phyloP scores from a whole-genome alignment of 2,797 vertebrate genomes.

The Malurus leucopterus region DNA sequence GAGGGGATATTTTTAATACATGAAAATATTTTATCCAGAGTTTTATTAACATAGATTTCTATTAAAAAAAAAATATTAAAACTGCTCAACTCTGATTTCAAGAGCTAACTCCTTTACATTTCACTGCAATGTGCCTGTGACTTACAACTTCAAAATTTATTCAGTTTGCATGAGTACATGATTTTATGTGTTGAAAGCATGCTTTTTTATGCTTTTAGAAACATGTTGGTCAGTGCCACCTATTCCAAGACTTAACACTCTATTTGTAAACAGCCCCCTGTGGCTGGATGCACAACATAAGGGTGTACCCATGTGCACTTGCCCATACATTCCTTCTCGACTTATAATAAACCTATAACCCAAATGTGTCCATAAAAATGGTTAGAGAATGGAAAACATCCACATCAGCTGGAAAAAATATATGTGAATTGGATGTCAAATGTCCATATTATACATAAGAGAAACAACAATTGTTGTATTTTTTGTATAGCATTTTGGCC shows the following conservation, averaged over 20 bases:
- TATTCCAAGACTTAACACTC: not conserved
- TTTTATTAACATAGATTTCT: not conserved
- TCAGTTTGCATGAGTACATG: not conserved
- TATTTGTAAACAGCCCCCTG: not conserved
- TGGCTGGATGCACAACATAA: not conserved
- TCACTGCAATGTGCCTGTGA: not conserved
- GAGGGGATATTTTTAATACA: not conserved
- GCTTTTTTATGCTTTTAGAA: not conserved
- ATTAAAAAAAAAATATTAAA: not conserved
- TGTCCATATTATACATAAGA: not conserved
- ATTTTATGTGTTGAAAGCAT: not conserved
- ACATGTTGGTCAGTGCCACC: not conserved
- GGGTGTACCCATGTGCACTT: not conserved
- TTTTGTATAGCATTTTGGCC: not conserved
- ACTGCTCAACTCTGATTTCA: not conserved
- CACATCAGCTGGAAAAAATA: not conserved
- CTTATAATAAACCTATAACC: not conserved
- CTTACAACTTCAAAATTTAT: not conserved
- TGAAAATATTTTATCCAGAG: not conserved
- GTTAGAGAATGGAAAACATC: not conserved
- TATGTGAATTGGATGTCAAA: not conserved
- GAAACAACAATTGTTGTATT: not conserved
- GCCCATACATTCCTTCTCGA: not conserved
- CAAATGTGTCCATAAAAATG: not conserved
- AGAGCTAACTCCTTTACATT: not conserved